A percentile compares a stretch with the other conserved stretches of the same genome.
Conservation (phyloP, 64 coral and sea anemone species). For the Montipora sp. region DNA sequence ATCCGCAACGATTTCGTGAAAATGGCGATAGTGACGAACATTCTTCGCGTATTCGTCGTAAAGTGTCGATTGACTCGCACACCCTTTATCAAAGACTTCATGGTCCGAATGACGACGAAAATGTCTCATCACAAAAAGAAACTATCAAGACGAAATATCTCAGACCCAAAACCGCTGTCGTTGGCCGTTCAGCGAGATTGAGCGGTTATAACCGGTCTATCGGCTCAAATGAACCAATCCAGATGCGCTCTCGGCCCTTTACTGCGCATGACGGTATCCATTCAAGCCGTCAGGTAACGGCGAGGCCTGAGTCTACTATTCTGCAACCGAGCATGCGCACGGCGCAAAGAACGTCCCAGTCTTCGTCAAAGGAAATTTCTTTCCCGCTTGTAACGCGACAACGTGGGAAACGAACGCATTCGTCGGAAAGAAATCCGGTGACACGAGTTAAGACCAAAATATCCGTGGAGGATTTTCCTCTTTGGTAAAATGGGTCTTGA, state of each 20-base stretch:
- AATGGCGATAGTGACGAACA: neutral
- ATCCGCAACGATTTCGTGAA: too few relatives aligned
- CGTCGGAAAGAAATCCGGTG: too few relatives aligned
- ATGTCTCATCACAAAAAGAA: neutral
- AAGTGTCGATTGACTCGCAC: neutral
- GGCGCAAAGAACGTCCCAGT: neutral
- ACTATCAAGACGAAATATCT: neutral
- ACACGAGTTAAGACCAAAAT: too few relatives aligned
- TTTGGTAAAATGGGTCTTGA: too few relatives aligned
- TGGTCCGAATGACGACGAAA: neutral
- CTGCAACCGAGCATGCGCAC: neutral
- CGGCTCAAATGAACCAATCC: neutral
- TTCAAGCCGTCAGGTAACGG: neutral
- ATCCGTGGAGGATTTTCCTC: too few relatives aligned
- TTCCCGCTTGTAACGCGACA: neutral
- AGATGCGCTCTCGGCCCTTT: neutral
- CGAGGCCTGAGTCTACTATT: neutral
- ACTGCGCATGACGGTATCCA: neutral
- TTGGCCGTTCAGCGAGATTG: neutral
- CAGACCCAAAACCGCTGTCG: slow-evolving; percentile 13
- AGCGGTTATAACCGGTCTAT: neutral
- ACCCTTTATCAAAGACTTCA: slow-evolving; percentile 34
- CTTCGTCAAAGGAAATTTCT: neutral
- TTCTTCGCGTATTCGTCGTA: neutral
- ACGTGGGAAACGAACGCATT: neutral